A percentile compares a stretch with the other conserved stretches of the same genome.
These are phyloP conservation scores for Octomys mimax DNA, from an alignment of 2,797 vertebrate species.

Conservation along the genomic window DNA sequence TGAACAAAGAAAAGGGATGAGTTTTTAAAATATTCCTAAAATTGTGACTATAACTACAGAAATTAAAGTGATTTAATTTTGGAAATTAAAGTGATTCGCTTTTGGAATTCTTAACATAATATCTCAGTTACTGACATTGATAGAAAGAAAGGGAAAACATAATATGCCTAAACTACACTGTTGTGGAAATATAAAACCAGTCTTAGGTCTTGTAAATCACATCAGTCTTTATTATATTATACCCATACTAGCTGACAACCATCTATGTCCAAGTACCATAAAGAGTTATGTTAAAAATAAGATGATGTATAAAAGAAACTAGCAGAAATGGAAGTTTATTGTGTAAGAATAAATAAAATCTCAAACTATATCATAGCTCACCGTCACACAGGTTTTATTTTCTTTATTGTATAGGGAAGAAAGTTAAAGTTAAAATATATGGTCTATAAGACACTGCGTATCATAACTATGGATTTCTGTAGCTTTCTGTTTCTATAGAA, in stretches of 20 bases:
- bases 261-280: background rate
- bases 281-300: conserved; percentile 43
- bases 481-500: background rate
- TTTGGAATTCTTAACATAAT: conserved; percentile 8
- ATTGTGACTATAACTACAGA: background rate
- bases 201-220: background rate
- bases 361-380: background rate
- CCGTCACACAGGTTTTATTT: background rate
- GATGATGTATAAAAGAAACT: conserved; percentile 32
- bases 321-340: background rate
- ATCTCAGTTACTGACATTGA: background rate
- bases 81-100: background rate
- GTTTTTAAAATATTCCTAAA: background rate
- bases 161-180: background rate
- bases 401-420: background rate
- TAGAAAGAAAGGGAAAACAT: background rate
- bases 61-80: background rate
- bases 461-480: background rate
- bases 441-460: background rate
- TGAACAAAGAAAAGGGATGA: background rate
- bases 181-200: conserved; percentile 1
- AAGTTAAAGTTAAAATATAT: conserved; percentile 47
- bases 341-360: conserved; percentile 27
- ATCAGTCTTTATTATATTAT: background rate
- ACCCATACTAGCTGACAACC: background rate